Evolutionary conservation across 1,140 invertebrate species (phyloP), one percentile per base, ranked within the genome.

Genomic region (Drosophila bocqueti): DNA sequence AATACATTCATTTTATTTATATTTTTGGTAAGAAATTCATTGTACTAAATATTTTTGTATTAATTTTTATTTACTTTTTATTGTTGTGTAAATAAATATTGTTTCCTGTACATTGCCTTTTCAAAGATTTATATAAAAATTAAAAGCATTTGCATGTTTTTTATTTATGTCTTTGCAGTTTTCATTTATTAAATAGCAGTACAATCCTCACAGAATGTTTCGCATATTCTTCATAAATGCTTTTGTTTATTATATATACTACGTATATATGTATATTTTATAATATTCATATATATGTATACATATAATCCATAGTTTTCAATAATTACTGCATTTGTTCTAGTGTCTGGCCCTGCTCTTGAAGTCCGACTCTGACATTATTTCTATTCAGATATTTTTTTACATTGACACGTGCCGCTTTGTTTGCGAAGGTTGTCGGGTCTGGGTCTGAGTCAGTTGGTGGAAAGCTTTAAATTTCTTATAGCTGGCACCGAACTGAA

Each of bases 401-500:
- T 61, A 61, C 58, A 63, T 75, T 63, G 72, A 55, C 72, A 75
- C 72, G 72, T 73, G 57, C 69, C n/a, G 38, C 11, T 18, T 69
- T 42, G 43, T n/a, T 13, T 13, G 21, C 29, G 46, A 72, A 60
- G 54, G 31, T 43, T 68, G 64, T 36, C 26, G 26, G 13, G 47
- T 24, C 34, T n/a, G 7, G 24, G n/a, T 71, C 47, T 73, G 69
- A 73, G 45, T 73, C 69, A 73, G 46, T 73, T 71, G 18, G 67
- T 36, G 67, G 31, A 60, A 60, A 73, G 69, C 67, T 52, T 73
- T 50, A 9, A 72, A 73, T 72, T 72, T 73, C 71, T 38, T 61
- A 31, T 45, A 16, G 45, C 69, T 36, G 21, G 45, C 52, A 36
- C 21, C 24, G 24, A 24, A 21, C 66, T 72, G 69, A 73, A 60